A percentile compares a stretch with the other conserved stretches of the same genome.
Evolutionary conservation across 1,140 invertebrate species (phyloP).

Genomic region (Limonius californicus): DNA sequence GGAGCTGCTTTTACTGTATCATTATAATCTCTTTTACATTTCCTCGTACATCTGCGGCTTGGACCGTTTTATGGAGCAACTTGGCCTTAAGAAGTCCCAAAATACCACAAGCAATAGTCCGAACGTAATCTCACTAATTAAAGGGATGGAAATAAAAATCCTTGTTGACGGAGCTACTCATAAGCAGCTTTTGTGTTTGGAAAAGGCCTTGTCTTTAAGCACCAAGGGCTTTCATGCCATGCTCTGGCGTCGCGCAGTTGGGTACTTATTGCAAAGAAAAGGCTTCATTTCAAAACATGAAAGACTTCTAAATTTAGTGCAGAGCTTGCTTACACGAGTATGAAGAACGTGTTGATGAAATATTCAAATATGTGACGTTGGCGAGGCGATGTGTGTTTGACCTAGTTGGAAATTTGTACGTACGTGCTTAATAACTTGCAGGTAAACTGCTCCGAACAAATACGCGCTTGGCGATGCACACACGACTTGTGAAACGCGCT

Average conservation of each 20-base stretch:
- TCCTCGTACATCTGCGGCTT: no score
- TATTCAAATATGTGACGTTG: constrained; percentile 4
- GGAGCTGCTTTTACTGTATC: no score
- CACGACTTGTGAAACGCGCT: no score
- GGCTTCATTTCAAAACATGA: constrained; percentile 8
- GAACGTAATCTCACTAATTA: constrained; percentile 1
- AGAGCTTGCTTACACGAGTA: constrained; percentile 1
- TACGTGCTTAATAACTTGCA: no score
- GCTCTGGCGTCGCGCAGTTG: background rate
- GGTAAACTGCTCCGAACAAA: no score
- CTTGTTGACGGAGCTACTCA: background rate
- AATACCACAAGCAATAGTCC: background rate
- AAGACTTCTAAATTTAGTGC: constrained; percentile 11
- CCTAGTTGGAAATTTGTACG: constrained; percentile 1
- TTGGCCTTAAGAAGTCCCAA: background rate
- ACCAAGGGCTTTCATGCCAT: background rate
- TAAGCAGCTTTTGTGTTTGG: background rate
- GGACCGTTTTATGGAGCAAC: no score
- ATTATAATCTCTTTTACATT: no score
- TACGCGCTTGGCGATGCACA: no score
- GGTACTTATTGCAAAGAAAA: constrained; percentile 8
- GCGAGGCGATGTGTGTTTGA: constrained; percentile 9
- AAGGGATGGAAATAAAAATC: background rate
- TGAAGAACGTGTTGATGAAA: constrained; percentile 11
- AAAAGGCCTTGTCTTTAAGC: background rate